Evolutionary conservation across 2,113 vertebrate genomes (phyloP).

Genomic region (Osmerus mordax): DNA sequence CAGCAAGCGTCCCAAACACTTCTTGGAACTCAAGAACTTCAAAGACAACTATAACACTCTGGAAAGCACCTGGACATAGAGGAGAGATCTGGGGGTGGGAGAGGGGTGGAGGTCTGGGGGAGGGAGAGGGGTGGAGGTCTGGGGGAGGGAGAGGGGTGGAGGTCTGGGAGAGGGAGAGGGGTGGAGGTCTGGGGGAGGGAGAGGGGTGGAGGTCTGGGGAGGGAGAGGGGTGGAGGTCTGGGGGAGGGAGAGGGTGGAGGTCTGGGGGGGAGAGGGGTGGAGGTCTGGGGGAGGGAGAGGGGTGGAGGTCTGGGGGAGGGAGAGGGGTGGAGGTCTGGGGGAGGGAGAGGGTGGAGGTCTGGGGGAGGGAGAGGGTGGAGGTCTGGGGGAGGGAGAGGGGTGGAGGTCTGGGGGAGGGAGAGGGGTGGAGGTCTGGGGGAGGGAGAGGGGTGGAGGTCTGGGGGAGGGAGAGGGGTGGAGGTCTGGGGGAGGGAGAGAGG

Average conservation of each 20-base stretch:
- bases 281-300: neutral
- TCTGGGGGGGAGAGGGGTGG: neutral
- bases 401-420: neutral
- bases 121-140: neutral
- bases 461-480: neutral
- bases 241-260: too few relatives aligned
- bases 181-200: neutral
- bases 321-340: neutral
- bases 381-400: neutral
- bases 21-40: conserved; percentile 95
- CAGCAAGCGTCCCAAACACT: conserved; percentile 91
- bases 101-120: too few relatives aligned
- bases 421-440: neutral
- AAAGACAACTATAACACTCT: conserved; percentile 98
- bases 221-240: too few relatives aligned
- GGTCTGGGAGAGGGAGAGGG: too few relatives aligned
- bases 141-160: neutral
- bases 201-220: too few relatives aligned
- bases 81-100: neutral
- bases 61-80: conserved; percentile 79
- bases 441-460: neutral
- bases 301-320: neutral
- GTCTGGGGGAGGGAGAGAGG: neutral
- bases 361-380: neutral
- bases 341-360: neutral